Conservation (phyloP, 1,140 invertebrate species). For the Cataglyphis hispanica region DNA sequence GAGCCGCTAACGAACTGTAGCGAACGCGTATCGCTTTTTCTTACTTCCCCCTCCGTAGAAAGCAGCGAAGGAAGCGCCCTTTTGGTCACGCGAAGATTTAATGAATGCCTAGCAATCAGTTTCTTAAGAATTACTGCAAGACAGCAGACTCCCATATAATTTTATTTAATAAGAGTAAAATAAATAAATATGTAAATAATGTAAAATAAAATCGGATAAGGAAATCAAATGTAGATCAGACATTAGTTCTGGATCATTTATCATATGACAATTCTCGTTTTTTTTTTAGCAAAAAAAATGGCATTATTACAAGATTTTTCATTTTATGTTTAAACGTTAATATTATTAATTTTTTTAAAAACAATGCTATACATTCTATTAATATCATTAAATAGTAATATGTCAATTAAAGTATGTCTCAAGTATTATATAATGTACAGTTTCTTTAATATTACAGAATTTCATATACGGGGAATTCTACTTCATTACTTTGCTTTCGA, state of each 20-base stretch:
- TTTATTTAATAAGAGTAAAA: not conserved
- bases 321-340: too few species aligned
- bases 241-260: too few species aligned
- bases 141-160: not conserved
- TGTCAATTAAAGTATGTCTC: too few species aligned
- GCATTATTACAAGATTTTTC: too few species aligned
- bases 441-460: not conserved
- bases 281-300: too few species aligned
- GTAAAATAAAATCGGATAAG: too few species aligned
- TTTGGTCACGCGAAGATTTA: conserved; percentile 40
- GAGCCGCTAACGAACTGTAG: conserved; percentile 84
- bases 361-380: too few species aligned
- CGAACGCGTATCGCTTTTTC: conserved; percentile 78
- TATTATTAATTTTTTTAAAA: too few species aligned
- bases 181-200: not conserved
- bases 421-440: too few species aligned
- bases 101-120: conserved; percentile 10
- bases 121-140: conserved; percentile 19
- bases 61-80: conserved; percentile 38
- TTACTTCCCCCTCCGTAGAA: conserved; percentile 57
- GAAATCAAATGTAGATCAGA: too few species aligned
- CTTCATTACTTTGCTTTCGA: not conserved
- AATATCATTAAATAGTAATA: too few species aligned
- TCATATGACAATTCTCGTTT: too few species aligned
- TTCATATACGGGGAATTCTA: not conserved